Conservation (phyloP, 2,888 invertebrate species). For the Tachina fera region DNA sequence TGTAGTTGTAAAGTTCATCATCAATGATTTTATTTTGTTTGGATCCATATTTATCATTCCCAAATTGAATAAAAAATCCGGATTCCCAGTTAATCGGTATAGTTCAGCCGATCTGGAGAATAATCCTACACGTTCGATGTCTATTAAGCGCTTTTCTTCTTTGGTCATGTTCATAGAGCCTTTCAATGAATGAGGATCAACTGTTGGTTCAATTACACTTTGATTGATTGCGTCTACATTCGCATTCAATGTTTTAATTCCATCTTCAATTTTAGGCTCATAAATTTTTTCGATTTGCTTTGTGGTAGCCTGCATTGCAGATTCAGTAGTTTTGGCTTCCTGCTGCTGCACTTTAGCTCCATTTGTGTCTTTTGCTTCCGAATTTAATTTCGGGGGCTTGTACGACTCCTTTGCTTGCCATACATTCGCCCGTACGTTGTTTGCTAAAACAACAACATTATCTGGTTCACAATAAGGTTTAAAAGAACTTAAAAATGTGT, state of each 20-base stretch:
- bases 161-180: constrained; percentile 34
- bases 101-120: no score
- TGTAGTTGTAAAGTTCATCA: constrained; percentile 64
- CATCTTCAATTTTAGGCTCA: no score
- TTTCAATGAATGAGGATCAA: constrained; percentile 19
- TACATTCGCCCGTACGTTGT: background rate
- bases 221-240: constrained; percentile 32
- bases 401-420: background rate
- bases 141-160: constrained; percentile 35
- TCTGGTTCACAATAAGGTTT: constrained; percentile 67
- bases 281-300: constrained; percentile 7
- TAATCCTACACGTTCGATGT: no score
- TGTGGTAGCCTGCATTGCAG: constrained; percentile 15
- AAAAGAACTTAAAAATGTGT: background rate
- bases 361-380: background rate
- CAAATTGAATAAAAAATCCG: no score
- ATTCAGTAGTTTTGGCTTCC: constrained; percentile 36
- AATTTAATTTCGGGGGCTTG: background rate
- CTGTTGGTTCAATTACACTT: constrained; percentile 28
- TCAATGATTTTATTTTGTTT: constrained; percentile 54
- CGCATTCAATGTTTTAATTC: no score
- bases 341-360: constrained; percentile 6
- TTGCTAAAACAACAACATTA: background rate
- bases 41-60: no score
- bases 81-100: no score